Percentiles rank a stretch among this genome's conserved stretches.
These are phyloP conservation scores for Alloplasta piceator DNA, from an alignment of 2,888 invertebrate species.

Conservation along the genomic window DNA sequence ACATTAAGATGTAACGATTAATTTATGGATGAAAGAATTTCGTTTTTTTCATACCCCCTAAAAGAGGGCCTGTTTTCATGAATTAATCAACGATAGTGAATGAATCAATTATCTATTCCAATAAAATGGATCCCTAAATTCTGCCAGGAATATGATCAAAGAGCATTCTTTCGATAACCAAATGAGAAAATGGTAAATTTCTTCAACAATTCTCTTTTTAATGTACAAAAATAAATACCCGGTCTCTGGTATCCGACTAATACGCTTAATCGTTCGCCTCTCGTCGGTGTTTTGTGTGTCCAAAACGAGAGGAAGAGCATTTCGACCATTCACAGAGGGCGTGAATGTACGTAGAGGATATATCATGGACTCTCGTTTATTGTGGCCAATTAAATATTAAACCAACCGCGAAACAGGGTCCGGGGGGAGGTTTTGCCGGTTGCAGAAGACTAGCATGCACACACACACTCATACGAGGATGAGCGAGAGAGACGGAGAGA, in stretches of 20 bases:
- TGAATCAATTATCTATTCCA: too few species aligned
- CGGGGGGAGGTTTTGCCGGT: background rate
- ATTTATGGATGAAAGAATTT: too few species aligned
- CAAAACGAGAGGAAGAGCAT: background rate
- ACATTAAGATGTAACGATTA: background rate
- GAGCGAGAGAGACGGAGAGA: conserved; percentile 23
- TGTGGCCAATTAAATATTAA: conserved; percentile 63
- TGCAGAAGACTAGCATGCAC: too few species aligned
- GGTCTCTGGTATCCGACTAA: conserved; percentile 6
- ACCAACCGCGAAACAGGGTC: conserved; percentile 51
- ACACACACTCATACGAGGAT: background rate
- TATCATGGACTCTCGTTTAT: conserved; percentile 40
- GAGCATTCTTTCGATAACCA: too few species aligned
- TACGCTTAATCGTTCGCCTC: conserved; percentile 37
- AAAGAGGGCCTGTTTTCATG: too few species aligned
- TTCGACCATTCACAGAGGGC: background rate
- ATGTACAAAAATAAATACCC: conserved; percentile 7
- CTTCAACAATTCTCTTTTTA: conserved; percentile 39
- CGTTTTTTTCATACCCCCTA: too few species aligned
- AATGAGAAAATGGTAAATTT: background rate
- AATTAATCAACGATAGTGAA: too few species aligned
- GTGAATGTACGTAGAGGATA: too few species aligned
- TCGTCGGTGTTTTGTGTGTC: background rate
- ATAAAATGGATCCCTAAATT: too few species aligned
- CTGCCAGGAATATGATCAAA: too few species aligned